Base-by-base conservation (phyloP, 2,888 invertebrate genomes). In the Halocaridina rubra region DNA sequence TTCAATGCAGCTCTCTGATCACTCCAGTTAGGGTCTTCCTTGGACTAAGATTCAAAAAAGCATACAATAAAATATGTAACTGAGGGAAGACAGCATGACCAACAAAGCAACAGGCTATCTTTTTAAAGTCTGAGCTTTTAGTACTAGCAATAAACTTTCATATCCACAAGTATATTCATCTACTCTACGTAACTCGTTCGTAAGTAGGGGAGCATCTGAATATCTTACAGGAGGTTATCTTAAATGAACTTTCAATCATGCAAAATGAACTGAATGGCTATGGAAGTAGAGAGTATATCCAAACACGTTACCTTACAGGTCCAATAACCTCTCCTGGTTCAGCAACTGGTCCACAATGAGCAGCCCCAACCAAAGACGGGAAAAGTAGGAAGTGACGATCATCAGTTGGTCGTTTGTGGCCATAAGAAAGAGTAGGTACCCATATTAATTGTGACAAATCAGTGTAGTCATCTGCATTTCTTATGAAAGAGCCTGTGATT, bases 401-500 rank as follows among this genome's bases (percentile, higher is more conserved):
- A 7, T 81, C 78, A 16, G 53, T 27, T 1, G 75, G 76, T 1
- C 59, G 57, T 24, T 72, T 77, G 32, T 74, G 27, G 5, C 85
- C 85, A 78, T 85, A 85, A 8, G 81, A 77, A 13, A 85, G 53
- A 24, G 85, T 85, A 59, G 85, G 85, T 7, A 85, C 78, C 85
- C 85, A 85, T 2, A 61, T 85, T 29, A 85, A 22, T 22, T 85
- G 64, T 5, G 77, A 61, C 29, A 85, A 57, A 64, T 85, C 81
- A n/a, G 81, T 64, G 64, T 85, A 85, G 19, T 85, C 85, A 61
- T 85, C 85, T 30, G 85, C 59, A 72, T 85, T 80, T 59, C 85
- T 57, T 13, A 67, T 69, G 27, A 82, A 33, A 69, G 61, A 81
- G 7, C 33, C 29, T 30, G 53, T 7, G 27, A 71, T 29, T n/a